Evolutionary conservation across 2,797 vertebrate genomes (phyloP), one percentile per base, ranked within the genome.

Genomic region (Salarias fasciatus): DNA sequence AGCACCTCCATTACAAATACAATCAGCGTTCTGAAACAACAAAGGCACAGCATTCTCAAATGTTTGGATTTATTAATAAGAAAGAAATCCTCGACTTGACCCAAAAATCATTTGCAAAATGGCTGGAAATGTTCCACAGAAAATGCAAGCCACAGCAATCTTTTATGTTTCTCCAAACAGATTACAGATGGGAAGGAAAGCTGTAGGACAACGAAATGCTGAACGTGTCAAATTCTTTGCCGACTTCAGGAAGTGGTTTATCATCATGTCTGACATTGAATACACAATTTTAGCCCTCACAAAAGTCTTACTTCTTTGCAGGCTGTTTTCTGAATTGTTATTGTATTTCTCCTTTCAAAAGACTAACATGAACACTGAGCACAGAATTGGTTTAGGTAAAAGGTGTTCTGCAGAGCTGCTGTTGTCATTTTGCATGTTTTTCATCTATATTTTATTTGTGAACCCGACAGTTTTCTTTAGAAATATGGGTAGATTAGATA

Each of bases 101-200:
- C 67, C 43, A 55, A 57, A 70, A 69, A 55, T 47, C 28, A 28
- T 57, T 71, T 71, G 50, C 47, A 72, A 75, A 82, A 70, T 55
- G 76, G 47, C 69, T 79, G 55, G 51, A 79, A 77, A 79, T 71
- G 54, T 75, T 80, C 60, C 61, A 68, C 28, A 53, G 47, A 78
- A 86, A 81, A 73, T 69, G 75, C 77, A 72, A 24, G 65, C 44
- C 41, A 11, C 63, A 63, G 79, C 78, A 78, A 57, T 76, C 59
- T 77, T 79, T 83, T 64, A 80, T 83, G 80, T 82, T 75, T 74
- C 51, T 77, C 45, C 49, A 47, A n/a, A 55, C 51, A 82, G 77
- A 81, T 80, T 77, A 71, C 47, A 75, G 76, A 75, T 69, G 68
- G 72, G 55, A 75, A 77, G 59, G 57, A 55, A 83, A 79, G 57